Evolutionary conservation across 2,888 invertebrate species (phyloP).

Genomic region (Andrena bicolor): DNA sequence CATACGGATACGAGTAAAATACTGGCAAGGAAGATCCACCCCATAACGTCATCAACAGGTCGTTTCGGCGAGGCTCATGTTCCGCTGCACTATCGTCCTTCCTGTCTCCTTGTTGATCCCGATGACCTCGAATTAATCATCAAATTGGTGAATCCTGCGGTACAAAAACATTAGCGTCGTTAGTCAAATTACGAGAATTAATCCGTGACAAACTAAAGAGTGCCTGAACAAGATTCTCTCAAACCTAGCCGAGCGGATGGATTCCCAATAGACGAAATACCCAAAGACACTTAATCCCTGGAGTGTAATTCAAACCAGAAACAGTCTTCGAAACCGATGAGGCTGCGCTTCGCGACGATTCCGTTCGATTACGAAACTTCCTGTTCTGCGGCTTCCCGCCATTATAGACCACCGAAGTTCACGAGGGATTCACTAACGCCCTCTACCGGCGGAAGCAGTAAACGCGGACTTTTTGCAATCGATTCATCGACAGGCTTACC

Average conservation of each 20-base stretch:
- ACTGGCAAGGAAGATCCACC: slow-evolving; percentile 85
- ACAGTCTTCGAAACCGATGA: background rate
- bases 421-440: background rate
- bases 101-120: slow-evolving; percentile 22
- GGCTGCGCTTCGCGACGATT: background rate
- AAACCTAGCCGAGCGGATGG: background rate
- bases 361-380: background rate
- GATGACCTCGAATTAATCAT: slow-evolving; percentile 31
- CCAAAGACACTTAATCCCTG: background rate
- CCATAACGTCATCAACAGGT: slow-evolving; percentile 86
- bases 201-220: no score
- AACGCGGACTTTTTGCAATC: background rate
- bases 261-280: background rate
- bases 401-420: background rate
- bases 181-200: background rate
- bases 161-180: background rate
- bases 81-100: slow-evolving; percentile 61
- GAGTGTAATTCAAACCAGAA: background rate
- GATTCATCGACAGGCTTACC: slow-evolving; percentile 9
- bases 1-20: slow-evolving; percentile 85
- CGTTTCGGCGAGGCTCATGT: slow-evolving; percentile 61
- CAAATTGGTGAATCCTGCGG: slow-evolving; percentile 21
- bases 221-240: background rate
- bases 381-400: slow-evolving; percentile 11
- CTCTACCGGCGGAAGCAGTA: background rate